A percentile compares a stretch with the other conserved stretches of the same genome.
phyloP scores from a whole-genome alignment of 2,797 vertebrate species.

The Hephaestus fuliginosus region DNA sequence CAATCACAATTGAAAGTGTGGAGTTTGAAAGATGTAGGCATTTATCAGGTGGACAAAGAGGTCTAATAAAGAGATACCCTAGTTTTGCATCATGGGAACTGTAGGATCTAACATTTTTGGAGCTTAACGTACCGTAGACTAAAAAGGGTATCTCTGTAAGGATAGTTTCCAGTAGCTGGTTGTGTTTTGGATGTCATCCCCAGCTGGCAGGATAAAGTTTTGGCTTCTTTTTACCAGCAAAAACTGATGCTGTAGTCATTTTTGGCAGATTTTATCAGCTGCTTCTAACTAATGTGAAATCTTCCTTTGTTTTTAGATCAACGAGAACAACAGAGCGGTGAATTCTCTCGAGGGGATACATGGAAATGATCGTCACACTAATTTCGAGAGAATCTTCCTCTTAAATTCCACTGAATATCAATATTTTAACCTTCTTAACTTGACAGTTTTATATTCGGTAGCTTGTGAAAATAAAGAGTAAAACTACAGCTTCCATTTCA shows the following conservation, averaged over 20 bases:
- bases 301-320: background rate
- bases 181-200: background rate
- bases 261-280: background rate
- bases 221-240: too few relatives aligned
- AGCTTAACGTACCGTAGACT: too few relatives aligned
- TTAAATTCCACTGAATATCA: constrained; percentile 15
- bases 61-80: background rate
- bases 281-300: too few relatives aligned
- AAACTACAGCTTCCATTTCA: too few relatives aligned
- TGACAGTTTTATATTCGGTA: constrained; percentile 2
- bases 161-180: background rate
- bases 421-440: constrained; percentile 14
- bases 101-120: background rate
- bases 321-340: background rate
- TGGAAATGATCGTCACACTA: background rate
- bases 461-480: too few relatives aligned
- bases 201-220: background rate
- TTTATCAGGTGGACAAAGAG: too few relatives aligned
- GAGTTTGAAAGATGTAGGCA: background rate
- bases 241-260: too few relatives aligned
- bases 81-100: constrained; percentile 1
- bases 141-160: background rate
- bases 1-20: rapidly evolving
- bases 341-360: background rate
- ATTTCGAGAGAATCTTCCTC: background rate